These are phyloP conservation scores for Stictonetta naevosa DNA, from an alignment of 2,113 vertebrate species.

Conservation along the genomic window DNA sequence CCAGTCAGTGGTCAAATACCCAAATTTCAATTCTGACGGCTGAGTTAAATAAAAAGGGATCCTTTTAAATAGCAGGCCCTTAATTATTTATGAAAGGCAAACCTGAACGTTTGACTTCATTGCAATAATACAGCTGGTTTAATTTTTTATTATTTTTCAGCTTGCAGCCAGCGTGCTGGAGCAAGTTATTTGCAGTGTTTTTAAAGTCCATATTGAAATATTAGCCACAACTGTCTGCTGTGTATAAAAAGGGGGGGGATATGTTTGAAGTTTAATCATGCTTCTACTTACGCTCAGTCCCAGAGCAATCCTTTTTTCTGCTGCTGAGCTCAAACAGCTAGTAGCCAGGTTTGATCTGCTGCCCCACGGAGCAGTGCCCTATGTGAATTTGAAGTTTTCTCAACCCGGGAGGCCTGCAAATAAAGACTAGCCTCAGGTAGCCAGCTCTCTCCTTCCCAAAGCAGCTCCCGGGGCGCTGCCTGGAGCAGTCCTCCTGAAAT, in stretches of 20 bases:
- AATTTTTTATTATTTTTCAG: slow-evolving; percentile 50
- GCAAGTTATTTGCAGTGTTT: slow-evolving; percentile 75
- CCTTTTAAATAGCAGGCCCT: slow-evolving; percentile 5
- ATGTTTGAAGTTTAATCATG: slow-evolving; percentile 86
- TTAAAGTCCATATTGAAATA: slow-evolving; percentile 71
- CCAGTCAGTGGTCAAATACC: background rate
- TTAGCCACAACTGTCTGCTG: slow-evolving; percentile 75
- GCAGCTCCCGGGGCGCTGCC: slow-evolving; percentile 78
- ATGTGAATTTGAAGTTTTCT: slow-evolving; percentile 82
- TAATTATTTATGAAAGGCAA: slow-evolving; percentile 38
- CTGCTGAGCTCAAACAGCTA: slow-evolving; percentile 86
- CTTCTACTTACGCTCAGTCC: slow-evolving; percentile 81
- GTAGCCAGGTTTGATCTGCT: slow-evolving; percentile 91
- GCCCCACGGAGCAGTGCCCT: slow-evolving; percentile 84
- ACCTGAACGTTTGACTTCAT: slow-evolving; percentile 21
- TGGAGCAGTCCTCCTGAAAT: slow-evolving; percentile 78
- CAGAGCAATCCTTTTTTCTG: slow-evolving; percentile 88
- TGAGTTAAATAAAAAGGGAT: slow-evolving; percentile 14
- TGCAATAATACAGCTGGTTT: slow-evolving; percentile 8
- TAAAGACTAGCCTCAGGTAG: slow-evolving; percentile 78
- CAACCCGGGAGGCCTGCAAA: slow-evolving; percentile 78
- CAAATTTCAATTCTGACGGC: background rate
- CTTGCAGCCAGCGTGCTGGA: background rate
- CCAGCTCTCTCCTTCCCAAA: slow-evolving; percentile 72
- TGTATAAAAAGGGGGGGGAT: slow-evolving; percentile 59